Conservation (phyloP, 2,888 invertebrate genomes). For the Epirrita christyi region DNA sequence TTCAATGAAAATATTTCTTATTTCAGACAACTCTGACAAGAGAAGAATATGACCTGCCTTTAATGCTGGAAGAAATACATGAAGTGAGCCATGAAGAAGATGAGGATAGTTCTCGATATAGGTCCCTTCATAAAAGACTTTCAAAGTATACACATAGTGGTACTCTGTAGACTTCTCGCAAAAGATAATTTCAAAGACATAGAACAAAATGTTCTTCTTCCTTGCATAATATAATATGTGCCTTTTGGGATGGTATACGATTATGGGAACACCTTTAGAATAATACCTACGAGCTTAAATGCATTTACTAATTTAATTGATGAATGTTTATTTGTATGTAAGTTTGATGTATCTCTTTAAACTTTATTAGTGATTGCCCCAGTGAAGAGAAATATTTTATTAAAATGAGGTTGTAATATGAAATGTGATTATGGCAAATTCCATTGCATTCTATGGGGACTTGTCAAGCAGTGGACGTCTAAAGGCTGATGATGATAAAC, state of each 20-base stretch:
- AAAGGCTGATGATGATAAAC: too few relatives aligned
- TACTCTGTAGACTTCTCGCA: slow-evolving; percentile 51
- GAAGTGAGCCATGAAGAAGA: slow-evolving; percentile 76
- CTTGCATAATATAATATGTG: not conserved
- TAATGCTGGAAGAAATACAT: slow-evolving; percentile 71
- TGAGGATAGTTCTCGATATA: slow-evolving; percentile 62
- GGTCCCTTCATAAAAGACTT: slow-evolving; percentile 56
- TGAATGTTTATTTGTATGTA: not conserved
- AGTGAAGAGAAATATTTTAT: not conserved
- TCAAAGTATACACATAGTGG: slow-evolving; percentile 69
- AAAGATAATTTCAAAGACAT: not conserved
- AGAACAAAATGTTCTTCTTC: not conserved
- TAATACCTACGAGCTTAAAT: not conserved
- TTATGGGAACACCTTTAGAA: not conserved
- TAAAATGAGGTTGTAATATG: not conserved
- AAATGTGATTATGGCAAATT: too few relatives aligned
- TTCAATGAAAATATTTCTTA: slow-evolving; percentile 10
- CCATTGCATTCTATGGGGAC: too few relatives aligned
- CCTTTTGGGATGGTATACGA: not conserved
- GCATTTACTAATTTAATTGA: not conserved
- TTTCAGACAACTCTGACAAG: slow-evolving; percentile 63
- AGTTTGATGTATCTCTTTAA: not conserved
- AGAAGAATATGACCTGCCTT: slow-evolving; percentile 65
- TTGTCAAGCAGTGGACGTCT: too few relatives aligned
- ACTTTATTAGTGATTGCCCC: not conserved